Base-by-base conservation (phyloP, 2,113 vertebrate genomes). In the Salminus brasiliensis region DNA sequence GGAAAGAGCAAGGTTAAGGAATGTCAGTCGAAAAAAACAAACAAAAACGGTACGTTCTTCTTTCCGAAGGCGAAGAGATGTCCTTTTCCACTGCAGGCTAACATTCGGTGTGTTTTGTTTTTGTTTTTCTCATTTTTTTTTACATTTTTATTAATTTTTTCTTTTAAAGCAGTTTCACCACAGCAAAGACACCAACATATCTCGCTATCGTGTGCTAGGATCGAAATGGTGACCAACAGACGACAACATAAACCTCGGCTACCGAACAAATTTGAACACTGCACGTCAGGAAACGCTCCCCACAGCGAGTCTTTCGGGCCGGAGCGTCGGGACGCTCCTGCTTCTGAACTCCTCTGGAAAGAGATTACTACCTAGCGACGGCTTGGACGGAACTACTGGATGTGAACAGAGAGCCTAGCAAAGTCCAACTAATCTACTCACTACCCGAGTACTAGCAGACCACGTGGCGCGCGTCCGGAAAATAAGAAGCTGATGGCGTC, bases 401-500 rank as follows among this genome's bases (percentile, higher is more conserved):
- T 68, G 74, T 67, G 23, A 76, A 72, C 79, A 21, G 68, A 81
- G 72, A 60, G 34, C 67, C 60, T 67, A 66, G 21, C 68, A 30
- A 5, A 65, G 62, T 78, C 55, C 29, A 71, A 75, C 71, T 45
- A 79, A 59, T 53, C 82, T 80, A 80, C 72, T 29, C 32, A 53
- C 11, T 30, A 73, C 60, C n/a, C 23, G 34, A 65, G 30, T 11
- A 23, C 21, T 43, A 72, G 79, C 39, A 47, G 77, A 62, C 55
- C 23, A 25, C 18, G 7, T 15, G 4, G 63, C 16, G 6, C 45
- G 41, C 76, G 57, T 6, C 23, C 72, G 67, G 84, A 87, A 62
- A 89, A 89, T 32, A 86, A 81, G 69, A 85, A 89, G 63, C 63
- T 66, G 39, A 68, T 90, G 87, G 86, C 89, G 84, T 87, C 86